Base-by-base conservation (phyloP, 2,113 vertebrate genomes). In the Petrocephalus microphthalmus region DNA sequence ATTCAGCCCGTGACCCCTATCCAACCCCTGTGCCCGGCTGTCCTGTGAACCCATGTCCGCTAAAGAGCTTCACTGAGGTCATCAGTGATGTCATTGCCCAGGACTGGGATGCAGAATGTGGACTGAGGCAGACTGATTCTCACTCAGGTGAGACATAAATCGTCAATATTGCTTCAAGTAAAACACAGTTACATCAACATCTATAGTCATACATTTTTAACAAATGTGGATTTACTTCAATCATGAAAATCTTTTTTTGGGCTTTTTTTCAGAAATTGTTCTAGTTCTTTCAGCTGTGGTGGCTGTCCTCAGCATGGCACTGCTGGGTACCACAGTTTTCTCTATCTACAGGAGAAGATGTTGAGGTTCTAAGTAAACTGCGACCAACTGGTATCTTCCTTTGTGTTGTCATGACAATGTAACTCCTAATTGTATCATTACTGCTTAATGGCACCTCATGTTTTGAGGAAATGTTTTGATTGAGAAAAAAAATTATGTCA, bases 11-110 rank as follows among this genome's bases (percentile, higher is more conserved):
- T 0, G 93, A 96, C 67, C 96, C 96, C 0, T 92, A 96, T 83
- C 92, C 92, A 7, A 95, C 97, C 89, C 93, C 89, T 0, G 92
- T 97, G 91, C 96, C 96, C 0, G 97, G 96, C 87, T 99, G 97
- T 88, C 90, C 93, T 37, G 25, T 93, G 52, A 92, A 90, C 88
- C 93, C 96, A 53, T 99, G 97, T 89, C 95, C 96, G 51, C 90
- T 98, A 91, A 87, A 91, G 29, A 91, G 94, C 88, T 97, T 99
- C 91, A 92, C 90, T 52, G 92, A 95, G 87, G 91, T 97, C 84
- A 91, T 96, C 89, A 91, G 88, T 60, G 95, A 97, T 0, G 89
- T 98, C 88, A 91, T 96, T 89, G 85, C 94, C 6, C 85, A 95
- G 7, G 92, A 97, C 51, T 96, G 96, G 96, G 90, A 95, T 82